A percentile compares a stretch with the other conserved stretches of the same genome.
phyloP scores from a whole-genome alignment of 2,113 vertebrate species.

The Crotalus viridis region DNA sequence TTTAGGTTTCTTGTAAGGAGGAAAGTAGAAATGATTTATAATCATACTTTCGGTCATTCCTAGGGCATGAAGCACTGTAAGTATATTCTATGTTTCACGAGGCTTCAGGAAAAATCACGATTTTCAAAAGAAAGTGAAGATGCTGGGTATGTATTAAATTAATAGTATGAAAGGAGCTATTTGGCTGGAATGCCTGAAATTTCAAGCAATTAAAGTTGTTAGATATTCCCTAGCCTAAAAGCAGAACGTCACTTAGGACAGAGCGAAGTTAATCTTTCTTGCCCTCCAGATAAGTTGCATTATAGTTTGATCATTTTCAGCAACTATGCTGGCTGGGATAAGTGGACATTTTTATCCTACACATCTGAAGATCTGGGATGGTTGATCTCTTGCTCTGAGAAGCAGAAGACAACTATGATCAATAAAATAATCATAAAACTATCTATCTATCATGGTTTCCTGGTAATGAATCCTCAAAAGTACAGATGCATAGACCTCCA shows the following conservation, averaged over 20 bases:
- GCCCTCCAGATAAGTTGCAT: background rate
- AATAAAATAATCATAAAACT: background rate
- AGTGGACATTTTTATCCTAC: background rate
- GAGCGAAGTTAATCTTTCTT: background rate
- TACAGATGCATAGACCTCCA: background rate
- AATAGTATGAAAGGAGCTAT: background rate
- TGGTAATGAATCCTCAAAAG: background rate
- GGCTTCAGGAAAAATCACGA: background rate
- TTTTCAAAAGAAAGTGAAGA: slow-evolving; percentile 6
- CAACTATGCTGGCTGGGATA: background rate
- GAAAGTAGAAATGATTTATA: background rate
- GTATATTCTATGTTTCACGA: background rate
- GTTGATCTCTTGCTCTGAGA: background rate
- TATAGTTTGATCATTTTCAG: background rate
- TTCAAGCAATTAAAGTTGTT: background rate
- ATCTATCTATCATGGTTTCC: background rate
- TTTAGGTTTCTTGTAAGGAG: accelerated
- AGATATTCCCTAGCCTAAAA: background rate
- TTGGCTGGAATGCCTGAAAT: background rate
- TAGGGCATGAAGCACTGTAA: background rate
- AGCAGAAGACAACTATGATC: background rate
- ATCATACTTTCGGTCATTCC: slow-evolving; percentile 56
- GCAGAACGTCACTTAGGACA: background rate
- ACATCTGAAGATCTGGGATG: background rate
- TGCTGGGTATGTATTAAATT: background rate